phyloP scores from a whole-genome alignment of 2,888 invertebrate species.

The Pogonocherus hispidulus region DNA sequence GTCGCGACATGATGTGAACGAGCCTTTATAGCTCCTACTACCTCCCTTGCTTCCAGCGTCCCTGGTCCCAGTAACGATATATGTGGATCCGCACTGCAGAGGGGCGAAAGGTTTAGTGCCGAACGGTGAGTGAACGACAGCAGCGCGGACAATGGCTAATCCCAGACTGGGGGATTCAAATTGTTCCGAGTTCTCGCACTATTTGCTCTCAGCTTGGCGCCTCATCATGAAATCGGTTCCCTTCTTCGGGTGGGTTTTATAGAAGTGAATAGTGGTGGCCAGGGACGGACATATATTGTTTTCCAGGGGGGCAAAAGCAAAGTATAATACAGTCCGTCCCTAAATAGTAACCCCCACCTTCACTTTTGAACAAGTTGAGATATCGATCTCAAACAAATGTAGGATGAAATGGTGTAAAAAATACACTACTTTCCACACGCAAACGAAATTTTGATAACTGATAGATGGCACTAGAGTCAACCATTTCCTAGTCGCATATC shows the following conservation, averaged over 20 bases:
- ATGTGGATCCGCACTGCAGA: slow-evolving; percentile 2
- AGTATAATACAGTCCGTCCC: too few species aligned
- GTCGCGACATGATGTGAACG: too few species aligned
- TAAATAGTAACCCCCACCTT: too few species aligned
- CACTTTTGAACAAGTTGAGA: too few species aligned
- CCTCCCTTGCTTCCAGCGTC: neutral
- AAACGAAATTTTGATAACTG: too few species aligned
- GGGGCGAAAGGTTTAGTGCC: slow-evolving; percentile 54
- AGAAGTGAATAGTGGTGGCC: slow-evolving; percentile 12
- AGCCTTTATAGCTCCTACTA: too few species aligned
- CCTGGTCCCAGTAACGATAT: neutral
- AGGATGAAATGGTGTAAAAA: too few species aligned
- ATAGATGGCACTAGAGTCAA: too few species aligned
- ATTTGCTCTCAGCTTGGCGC: slow-evolving; percentile 64
- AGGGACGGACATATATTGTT: slow-evolving; percentile 20
- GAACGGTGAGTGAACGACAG: slow-evolving; percentile 51
- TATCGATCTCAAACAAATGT: too few species aligned
- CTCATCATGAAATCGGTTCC: slow-evolving; percentile 61
- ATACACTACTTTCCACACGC: too few species aligned
- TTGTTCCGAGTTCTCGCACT: slow-evolving; percentile 55
- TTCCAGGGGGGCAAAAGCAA: too few species aligned
- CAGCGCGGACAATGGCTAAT: slow-evolving; percentile 59
- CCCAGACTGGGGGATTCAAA: slow-evolving; percentile 59
- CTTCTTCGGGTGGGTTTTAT: slow-evolving; percentile 56
- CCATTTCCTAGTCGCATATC: too few species aligned